Percentiles rank a stretch among this genome's conserved stretches.
Evolutionary conservation across 2,888 invertebrate genomes (phyloP).

Genomic region (Machimus atricapillus): DNA sequence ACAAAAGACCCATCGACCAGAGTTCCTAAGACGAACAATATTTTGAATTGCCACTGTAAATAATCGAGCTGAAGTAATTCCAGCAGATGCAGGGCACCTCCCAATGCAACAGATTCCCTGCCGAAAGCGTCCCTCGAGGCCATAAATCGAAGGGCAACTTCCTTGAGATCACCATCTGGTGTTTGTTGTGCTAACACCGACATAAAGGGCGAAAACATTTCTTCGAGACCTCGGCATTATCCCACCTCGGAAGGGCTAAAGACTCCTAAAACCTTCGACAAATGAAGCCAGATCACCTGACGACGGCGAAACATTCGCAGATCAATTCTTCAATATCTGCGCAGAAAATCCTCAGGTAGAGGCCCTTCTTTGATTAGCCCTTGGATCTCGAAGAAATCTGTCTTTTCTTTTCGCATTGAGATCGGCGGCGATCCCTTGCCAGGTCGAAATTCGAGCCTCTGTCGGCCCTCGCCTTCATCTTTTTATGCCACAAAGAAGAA

Average conservation of each 20-base stretch:
- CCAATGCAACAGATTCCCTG: background rate
- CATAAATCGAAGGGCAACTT: background rate
- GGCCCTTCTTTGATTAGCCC: background rate
- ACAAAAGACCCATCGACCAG: background rate
- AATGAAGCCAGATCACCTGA: constrained; percentile 5
- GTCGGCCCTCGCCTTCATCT: background rate
- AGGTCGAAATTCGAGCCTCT: background rate
- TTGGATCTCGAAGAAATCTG: background rate
- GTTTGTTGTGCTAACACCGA: constrained; percentile 1
- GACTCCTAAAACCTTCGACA: background rate
- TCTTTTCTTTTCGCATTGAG: background rate
- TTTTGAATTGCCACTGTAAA: background rate
- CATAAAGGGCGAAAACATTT: background rate
- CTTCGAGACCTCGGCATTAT: background rate
- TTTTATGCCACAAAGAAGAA: background rate
- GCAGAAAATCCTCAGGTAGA: background rate
- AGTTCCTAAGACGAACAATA: background rate
- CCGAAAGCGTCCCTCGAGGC: background rate
- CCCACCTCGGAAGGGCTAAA: background rate
- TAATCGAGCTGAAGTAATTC: background rate
- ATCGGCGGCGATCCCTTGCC: background rate
- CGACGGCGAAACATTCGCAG: background rate
- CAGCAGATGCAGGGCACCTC: background rate
- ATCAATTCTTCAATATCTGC: background rate
- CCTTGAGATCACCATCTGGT: background rate